These are phyloP conservation scores for Artibeus jamaicensis DNA, from an alignment of 2,797 vertebrate genomes.

Conservation along the genomic window DNA sequence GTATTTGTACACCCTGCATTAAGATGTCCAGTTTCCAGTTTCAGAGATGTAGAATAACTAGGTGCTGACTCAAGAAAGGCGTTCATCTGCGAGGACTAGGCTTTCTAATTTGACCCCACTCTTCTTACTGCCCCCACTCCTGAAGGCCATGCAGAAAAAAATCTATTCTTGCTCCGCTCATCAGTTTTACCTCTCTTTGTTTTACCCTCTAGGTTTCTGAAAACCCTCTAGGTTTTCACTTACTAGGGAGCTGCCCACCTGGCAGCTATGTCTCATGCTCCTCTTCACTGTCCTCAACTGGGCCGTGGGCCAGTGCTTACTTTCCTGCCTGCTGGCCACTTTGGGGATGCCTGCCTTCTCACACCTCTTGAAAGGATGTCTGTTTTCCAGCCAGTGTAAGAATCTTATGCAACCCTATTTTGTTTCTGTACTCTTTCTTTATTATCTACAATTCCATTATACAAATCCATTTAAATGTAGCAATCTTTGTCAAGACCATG, in stretches of 20 bases:
- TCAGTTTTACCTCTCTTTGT: neutral
- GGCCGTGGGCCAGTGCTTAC: neutral
- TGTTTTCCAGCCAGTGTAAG: neutral
- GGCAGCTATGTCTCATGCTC: neutral
- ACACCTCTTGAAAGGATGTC: neutral
- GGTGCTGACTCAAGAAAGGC: neutral
- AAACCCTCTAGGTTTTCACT: neutral
- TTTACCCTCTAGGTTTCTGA: neutral
- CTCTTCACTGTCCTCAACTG: neutral
- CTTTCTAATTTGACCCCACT: neutral
- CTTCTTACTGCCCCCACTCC: fast-evolving
- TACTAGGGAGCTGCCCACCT: neutral
- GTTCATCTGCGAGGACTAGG: neutral
- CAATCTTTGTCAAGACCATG: neutral
- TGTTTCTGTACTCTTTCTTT: neutral
- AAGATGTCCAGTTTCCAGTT: neutral
- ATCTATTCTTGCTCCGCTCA: neutral
- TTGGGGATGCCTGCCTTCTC: neutral
- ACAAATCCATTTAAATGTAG: neutral
- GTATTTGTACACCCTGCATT: neutral
- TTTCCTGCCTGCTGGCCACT: neutral
- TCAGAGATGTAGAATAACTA: neutral
- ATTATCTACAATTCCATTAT: neutral
- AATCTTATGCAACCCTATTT: neutral
- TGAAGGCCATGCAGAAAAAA: neutral